Evolutionary conservation across 2,797 vertebrate genomes (phyloP).

Genomic region (Graptemys geographica): DNA sequence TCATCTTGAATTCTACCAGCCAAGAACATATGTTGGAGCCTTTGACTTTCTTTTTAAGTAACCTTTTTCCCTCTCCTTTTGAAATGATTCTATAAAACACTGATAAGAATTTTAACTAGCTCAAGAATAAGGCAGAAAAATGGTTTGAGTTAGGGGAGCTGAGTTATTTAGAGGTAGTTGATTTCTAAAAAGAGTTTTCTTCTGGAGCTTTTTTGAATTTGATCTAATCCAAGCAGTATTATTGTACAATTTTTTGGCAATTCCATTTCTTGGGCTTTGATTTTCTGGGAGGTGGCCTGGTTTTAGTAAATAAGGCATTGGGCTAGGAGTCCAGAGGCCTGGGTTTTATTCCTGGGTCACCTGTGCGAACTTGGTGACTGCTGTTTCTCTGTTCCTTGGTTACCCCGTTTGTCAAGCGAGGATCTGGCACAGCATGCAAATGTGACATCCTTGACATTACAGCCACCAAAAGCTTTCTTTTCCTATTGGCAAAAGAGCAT

Average conservation of each 20-base stretch:
- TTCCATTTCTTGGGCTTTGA: not conserved
- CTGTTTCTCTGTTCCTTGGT: not conserved
- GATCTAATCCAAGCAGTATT: not conserved
- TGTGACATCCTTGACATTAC: not conserved
- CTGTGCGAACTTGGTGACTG: not conserved
- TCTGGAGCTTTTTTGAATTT: not conserved
- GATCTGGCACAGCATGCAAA: not conserved
- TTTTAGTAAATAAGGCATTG: not conserved
- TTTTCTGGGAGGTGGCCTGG: not conserved
- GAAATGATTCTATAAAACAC: not conserved
- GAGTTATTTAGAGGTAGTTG: not conserved
- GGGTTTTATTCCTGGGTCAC: not conserved
- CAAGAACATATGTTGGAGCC: constrained; percentile 75
- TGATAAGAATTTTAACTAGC: constrained; percentile 33
- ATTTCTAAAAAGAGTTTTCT: not conserved
- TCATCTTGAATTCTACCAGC: constrained; percentile 66
- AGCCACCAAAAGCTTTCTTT: not conserved
- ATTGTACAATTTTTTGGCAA: not conserved
- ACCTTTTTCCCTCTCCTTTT: not conserved
- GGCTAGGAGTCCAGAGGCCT: not conserved
- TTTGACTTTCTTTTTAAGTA: constrained; percentile 62
- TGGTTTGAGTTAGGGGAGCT: not conserved
- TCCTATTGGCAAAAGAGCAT: not conserved
- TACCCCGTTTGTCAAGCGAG: not conserved
- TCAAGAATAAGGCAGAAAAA: not conserved